phyloP scores from a whole-genome alignment of 2,888 invertebrate genomes.

The Acanthoscelides obtectus region DNA sequence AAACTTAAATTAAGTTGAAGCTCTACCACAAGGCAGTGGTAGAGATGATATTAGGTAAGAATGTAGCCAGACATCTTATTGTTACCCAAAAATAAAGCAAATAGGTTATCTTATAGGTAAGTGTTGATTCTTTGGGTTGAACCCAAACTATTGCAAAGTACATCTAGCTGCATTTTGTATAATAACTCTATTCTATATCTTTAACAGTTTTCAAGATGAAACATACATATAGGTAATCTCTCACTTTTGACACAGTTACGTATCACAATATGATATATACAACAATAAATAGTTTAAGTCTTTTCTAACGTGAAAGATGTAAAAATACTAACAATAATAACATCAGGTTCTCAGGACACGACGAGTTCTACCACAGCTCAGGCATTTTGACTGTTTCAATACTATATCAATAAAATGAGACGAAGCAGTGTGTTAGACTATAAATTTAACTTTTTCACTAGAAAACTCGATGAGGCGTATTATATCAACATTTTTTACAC shows the following conservation, averaged over 20 bases:
- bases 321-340: conserved; percentile 20
- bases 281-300: conserved; percentile 11
- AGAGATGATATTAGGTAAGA: no score
- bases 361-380: conserved; percentile 8
- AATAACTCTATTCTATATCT: background rate
- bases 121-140: background rate
- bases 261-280: conserved; percentile 15
- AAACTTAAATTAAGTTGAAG: no score
- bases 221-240: background rate
- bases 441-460: no score
- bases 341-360: conserved; percentile 13
- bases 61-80: no score
- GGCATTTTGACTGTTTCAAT: background rate
- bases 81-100: no score
- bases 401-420: no score
- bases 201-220: background rate
- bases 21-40: no score
- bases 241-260: conserved; percentile 1
- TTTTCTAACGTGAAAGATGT: conserved; percentile 15
- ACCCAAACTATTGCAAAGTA: background rate
- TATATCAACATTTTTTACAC: no score
- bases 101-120: no score
- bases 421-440: no score
- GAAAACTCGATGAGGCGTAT: no score
- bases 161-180: background rate